Base-by-base conservation (phyloP, 1,140 invertebrate genomes). In the Penaeus indicus region DNA sequence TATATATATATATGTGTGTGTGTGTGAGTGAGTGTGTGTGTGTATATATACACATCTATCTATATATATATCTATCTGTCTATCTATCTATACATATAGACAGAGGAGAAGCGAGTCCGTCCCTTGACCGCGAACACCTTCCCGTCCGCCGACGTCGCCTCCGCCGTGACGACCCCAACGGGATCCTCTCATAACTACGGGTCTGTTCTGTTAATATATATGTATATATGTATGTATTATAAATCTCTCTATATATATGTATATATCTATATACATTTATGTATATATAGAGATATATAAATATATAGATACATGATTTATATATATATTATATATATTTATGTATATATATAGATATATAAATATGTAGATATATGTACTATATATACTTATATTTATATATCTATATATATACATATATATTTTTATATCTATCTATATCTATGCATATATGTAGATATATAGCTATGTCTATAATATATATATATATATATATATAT, bases 251-350 rank as follows among this genome's bases (percentile, higher is more conserved):
- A 72, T 19, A 25, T 72, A 72, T 72, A 25, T 72, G 38, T n/a
- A 19, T 72, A 72, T 72, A 72, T 72, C 18, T 72, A 16, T 72
- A 10, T n/a, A 25, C 38, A 72, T 72, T 27, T 72, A 72, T 25
- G 27, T 72, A 72, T 22, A 72, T 72, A n/a, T 72, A 72, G 18
- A 72, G 32, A 75, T 75, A 19, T 75, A 75, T 75, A 75, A 11
- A 75, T 75, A 75, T 75, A 75, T 75, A 27, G 32, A 75, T 75
- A 27, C 10, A 72, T 72, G n/a, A 72, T n/a, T 22, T 32, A 72
- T 72, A 72, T 25, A 72, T 72, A 25, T 72, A 72, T 10, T 10
- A 69, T 69, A 69, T 69, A 69, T 13, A 69, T 69, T n/a, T 69
- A 21, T 69, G 27, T 69, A 69, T 69, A 13, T 69, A 13, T 69